Percentiles rank a stretch among this genome's conserved stretches.
Evolutionary conservation across 2,888 invertebrate genomes (phyloP).

Genomic region (Galeruca laticollis): DNA sequence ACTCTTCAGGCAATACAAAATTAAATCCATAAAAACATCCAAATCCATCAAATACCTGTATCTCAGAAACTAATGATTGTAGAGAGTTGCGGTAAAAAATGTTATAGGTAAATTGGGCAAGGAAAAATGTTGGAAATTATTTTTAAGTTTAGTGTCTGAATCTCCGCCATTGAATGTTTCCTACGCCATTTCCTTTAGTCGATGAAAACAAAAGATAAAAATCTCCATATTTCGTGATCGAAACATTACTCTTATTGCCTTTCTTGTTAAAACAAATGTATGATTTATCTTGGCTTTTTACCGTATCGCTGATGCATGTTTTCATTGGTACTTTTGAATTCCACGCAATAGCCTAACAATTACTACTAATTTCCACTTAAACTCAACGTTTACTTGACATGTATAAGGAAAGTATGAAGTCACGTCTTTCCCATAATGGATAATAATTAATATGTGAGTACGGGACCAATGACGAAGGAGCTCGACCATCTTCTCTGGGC

Average conservation of each 20-base stretch:
- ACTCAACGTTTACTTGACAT: slow-evolving; percentile 61
- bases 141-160: background rate
- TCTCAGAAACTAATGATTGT: too few species aligned
- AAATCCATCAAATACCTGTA: too few species aligned
- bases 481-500: background rate
- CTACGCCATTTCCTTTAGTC: slow-evolving; percentile 54
- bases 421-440: slow-evolving; percentile 48
- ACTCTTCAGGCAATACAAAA: too few species aligned
- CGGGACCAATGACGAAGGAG: background rate
- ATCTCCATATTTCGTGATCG: slow-evolving; percentile 56
- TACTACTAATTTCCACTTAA: slow-evolving; percentile 62
- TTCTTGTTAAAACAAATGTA: slow-evolving; percentile 46
- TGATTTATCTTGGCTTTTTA: slow-evolving; percentile 49
- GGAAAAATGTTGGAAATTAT: too few species aligned
- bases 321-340: slow-evolving; percentile 52
- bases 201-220: slow-evolving; percentile 48
- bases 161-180: background rate
- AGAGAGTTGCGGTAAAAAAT: too few species aligned
- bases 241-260: slow-evolving; percentile 32
- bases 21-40: too few species aligned
- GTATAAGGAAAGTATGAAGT: slow-evolving; percentile 45
- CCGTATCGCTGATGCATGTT: slow-evolving; percentile 52
- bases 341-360: slow-evolving; percentile 60
- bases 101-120: too few species aligned
- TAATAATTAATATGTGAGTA: background rate